These are phyloP conservation scores for Uromys caudimaculatus DNA, from an alignment of 2,797 vertebrate genomes.

Conservation along the genomic window DNA sequence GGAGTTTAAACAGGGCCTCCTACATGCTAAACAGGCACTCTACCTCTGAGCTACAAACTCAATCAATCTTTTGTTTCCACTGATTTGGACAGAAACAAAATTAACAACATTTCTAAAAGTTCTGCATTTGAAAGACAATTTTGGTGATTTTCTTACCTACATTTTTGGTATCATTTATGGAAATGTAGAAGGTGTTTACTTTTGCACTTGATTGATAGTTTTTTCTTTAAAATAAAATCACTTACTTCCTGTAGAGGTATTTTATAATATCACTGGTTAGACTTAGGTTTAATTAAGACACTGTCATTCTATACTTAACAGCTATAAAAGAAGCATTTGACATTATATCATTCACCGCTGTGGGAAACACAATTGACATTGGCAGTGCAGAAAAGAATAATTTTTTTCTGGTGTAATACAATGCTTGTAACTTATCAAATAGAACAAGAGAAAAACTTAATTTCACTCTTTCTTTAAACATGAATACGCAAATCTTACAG, in stretches of 20 bases:
- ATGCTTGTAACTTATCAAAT: background rate
- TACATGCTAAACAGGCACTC: background rate
- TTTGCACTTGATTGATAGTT: constrained; percentile 22
- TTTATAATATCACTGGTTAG: background rate
- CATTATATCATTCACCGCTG: constrained; percentile 4
- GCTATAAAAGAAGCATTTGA: background rate
- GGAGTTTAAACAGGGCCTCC: background rate
- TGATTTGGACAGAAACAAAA: background rate
- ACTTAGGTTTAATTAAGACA: background rate
- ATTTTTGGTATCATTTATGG: constrained; percentile 11
- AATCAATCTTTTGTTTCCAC: background rate
- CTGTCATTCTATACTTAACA: constrained; percentile 45
- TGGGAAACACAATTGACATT: constrained; percentile 27
- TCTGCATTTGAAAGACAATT: constrained; percentile 11
- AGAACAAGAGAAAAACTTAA: constrained; percentile 1
- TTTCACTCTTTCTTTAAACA: constrained; percentile 14
- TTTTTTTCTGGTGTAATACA: constrained; percentile 9
- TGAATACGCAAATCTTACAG: background rate
- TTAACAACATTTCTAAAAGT: background rate
- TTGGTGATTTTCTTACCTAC: background rate
- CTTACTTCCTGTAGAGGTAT: background rate
- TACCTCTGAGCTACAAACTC: background rate
- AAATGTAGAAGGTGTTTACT: background rate
- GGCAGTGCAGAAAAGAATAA: background rate
- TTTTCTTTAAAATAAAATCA: constrained; percentile 56